Evolutionary conservation across 2,888 invertebrate genomes (phyloP), one percentile per base, ranked within the genome.

Genomic region (Tortricodes alternella): DNA sequence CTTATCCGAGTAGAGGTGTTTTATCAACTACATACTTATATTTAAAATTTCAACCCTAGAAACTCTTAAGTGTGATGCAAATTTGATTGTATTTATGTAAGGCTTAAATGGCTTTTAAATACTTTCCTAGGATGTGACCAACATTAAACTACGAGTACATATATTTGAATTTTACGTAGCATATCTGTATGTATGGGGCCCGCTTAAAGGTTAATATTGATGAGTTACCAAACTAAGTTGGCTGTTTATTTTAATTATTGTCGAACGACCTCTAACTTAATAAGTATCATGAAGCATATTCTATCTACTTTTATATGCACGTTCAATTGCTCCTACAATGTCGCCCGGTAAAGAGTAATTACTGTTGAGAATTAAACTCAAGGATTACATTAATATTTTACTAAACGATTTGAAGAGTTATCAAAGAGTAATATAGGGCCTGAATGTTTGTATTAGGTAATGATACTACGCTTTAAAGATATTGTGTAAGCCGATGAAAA

Each of bases 321-420:
- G 34, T 48, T 55, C 48, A 55, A 48, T 43, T 23, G n/a, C n/a
- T 9, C 39, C 21, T 19, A 29, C 55, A 55, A 48, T 55, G 48
- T 43, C 48, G 41, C 34, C 48, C 23, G 41, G 55, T 41, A 48
- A 35, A 46, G 48, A 53, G 41, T 34, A 39, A 53, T 46, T 53
- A 39, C 38, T 23, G 24, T 8, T 35, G 21, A 9, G 27, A 48
- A 35, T 55, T 34, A 24, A 43, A 51, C 8, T 15, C 48, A 55
- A 55, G 48, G 55, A 43, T 55, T 29, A 19, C 5, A n/a, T 32
- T 24, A 34, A 35, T 27, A 53, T 48, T 48, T 23, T 43, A 48
- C 19, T 23, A 15, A 18, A n/a, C 6, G 4, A 21, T 29, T 11
- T 19, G 2, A 27, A 27, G n/a, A 27, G 27, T 27, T 9, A 9